Evolutionary conservation across 2,113 vertebrate genomes (phyloP), one percentile per base, ranked within the genome.

Genomic region (Bagarius yarrelli): DNA sequence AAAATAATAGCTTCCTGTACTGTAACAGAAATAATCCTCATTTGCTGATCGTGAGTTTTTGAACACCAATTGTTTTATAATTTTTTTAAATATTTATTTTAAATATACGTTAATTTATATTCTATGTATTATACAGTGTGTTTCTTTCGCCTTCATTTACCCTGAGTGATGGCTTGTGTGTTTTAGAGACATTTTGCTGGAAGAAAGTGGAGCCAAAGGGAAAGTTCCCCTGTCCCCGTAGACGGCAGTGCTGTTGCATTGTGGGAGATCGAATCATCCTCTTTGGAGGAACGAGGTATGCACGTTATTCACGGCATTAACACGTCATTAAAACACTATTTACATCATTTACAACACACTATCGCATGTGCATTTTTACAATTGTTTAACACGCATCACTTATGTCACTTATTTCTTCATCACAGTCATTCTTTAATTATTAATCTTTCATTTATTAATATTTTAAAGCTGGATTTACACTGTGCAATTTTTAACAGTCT

Each of bases 161-260:
- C 27, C 25, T 30, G 25, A 61, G 9, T 30, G n/a, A 36, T 36
- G 61, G 25, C 63, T 50, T 72, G 1, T 76, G 4, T 69, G 27
- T 60, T 63, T 32, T 82, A 94, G 93, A 93, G 76, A 84, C 89
- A 59, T 95, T 96, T 85, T 94, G 92, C 23, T 99, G 98, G 98
- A 94, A 92, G 84, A 98, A 96, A 90, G 92, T 98, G 55, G 96
- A 99, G 25, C 96, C 96, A 0, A 96, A 95, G 85, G 97, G 97
- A 8, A 99, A 99, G 87, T 96, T 96, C 1, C 98, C 98, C 0
- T 99, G 98, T 89, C 95, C 96, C 8, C 94, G 98, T 34, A 93
- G 97, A 81, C 93, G 97, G 53, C 98, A 99, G 88, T 99, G 98
- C 91, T 99, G 97, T 88, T 99, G 97, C 88, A 97, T 98, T 90